Evolutionary conservation across 2,888 invertebrate genomes (phyloP), one percentile per base, ranked within the genome.

Genomic region (Mesoligia furuncula): DNA sequence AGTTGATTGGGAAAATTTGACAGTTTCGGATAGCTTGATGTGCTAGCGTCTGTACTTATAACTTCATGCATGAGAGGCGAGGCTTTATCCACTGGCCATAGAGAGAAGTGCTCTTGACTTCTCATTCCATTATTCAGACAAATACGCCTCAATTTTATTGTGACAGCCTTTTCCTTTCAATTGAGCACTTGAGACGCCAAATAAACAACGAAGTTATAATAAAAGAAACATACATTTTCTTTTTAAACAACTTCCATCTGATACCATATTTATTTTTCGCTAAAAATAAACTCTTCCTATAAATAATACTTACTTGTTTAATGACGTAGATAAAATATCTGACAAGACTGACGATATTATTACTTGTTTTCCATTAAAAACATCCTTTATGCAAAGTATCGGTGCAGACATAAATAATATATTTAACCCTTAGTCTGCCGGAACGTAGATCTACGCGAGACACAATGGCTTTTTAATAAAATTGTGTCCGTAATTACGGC

Each of bases 301-400:
- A 59, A 68, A 65, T 42, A 82, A 57, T 64, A 57, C 39, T 36
- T 48, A 48, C 31, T 51, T 39, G 59, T 36, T 75, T 57, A 24
- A 48, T 68, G 48, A 82, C 17, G 39, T 39, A 83, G 61, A 36
- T 45, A n/a, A 13, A 13, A 42, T 59, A 9, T 27, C 17, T 51
- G 48, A 59, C 31, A 69, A 36, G 15, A 65, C 31, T 36, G 20
- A 27, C 6, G n/a, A n/a, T 64, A 57, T 64, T 54, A 36, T 79
- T 48, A 39, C 20, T 67, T 13, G 11, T 48, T 81, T 62, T 48
- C 7, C n/a, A 67, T 45, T 64, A 17, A 48, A 51, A 7, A 36
- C 45, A 54, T 24, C 20, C 6, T 36, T 5, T 20, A 54, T 27
- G 45, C 51, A 61, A 66, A 54, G 0, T n/a, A 31, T 31, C 8